Conservation (phyloP, 2,888 invertebrate genomes). For the Urechis unicinctus region DNA sequence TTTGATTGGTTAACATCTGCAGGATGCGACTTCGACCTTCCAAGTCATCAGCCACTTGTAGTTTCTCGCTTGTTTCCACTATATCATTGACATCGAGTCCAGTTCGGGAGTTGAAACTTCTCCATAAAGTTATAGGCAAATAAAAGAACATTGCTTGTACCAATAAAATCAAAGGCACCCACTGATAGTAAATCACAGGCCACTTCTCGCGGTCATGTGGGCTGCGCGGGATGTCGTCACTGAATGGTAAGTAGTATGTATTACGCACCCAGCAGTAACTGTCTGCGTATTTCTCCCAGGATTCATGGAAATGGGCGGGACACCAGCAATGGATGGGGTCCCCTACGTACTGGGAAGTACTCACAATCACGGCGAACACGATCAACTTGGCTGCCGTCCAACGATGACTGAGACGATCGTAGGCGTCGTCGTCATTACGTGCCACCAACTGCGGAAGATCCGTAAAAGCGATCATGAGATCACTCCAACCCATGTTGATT, state of each 20-base stretch:
- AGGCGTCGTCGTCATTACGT: conserved; percentile 47
- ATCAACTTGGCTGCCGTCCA: conserved; percentile 44
- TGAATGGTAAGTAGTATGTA: conserved; percentile 21
- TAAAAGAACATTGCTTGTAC: conserved; percentile 54
- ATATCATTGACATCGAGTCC: conserved; percentile 50
- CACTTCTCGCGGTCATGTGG: background rate
- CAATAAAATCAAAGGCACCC: conserved; percentile 52
- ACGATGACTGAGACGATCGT: conserved; percentile 45
- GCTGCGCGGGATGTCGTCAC: conserved; percentile 28
- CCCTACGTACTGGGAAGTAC: conserved; percentile 46
- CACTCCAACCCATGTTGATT: background rate
- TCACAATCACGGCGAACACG: conserved; percentile 45
- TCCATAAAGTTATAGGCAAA: conserved; percentile 52
- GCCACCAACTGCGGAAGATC: background rate
- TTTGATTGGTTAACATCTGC: conserved; percentile 50
- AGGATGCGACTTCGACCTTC: conserved; percentile 50
- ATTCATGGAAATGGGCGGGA: conserved; percentile 18
- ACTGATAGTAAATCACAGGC: conserved; percentile 35
- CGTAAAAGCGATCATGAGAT: background rate
- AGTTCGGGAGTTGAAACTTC: conserved; percentile 35
- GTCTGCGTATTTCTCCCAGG: conserved; percentile 19
- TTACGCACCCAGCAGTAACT: conserved; percentile 20
- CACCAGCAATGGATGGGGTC: conserved; percentile 51
- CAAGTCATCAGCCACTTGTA: conserved; percentile 47
- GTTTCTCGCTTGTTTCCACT: conserved; percentile 35